These are phyloP conservation scores for Asteroscopus sphinx DNA, from an alignment of 2,888 invertebrate genomes.

Conservation along the genomic window DNA sequence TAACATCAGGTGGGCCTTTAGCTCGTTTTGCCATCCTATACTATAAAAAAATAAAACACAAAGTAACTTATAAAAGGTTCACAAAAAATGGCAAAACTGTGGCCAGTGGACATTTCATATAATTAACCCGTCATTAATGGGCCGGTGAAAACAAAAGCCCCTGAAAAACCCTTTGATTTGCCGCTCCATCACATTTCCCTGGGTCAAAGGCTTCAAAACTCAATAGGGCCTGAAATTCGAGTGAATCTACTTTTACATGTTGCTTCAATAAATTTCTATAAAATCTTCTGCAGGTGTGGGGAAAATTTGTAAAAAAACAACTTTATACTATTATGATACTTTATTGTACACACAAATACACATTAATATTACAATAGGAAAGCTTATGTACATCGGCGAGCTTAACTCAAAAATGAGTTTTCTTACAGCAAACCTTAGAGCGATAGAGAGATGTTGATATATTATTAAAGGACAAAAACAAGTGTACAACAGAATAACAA, in stretches of 20 bases:
- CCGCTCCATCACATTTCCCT: conserved; percentile 84
- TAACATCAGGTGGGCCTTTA: too few relatives aligned
- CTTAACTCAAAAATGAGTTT: too few relatives aligned
- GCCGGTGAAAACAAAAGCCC: conserved; percentile 76
- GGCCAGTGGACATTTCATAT: conserved; percentile 72
- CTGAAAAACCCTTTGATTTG: conserved; percentile 87
- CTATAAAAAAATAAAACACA: conserved; percentile 18
- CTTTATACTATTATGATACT: too few relatives aligned
- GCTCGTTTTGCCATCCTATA: too few relatives aligned
- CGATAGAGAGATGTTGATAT: too few relatives aligned
- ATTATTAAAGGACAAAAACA: too few relatives aligned
- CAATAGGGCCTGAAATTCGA: conserved; percentile 82
- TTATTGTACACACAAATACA: too few relatives aligned
- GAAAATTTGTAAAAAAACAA: conserved; percentile 31
- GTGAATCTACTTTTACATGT: conserved; percentile 62
- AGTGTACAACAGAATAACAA: too few relatives aligned
- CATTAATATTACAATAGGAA: too few relatives aligned
- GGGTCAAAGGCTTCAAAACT: conserved; percentile 80
- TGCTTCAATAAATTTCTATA: conserved; percentile 59
- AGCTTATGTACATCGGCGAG: too few relatives aligned
- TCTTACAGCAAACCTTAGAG: too few relatives aligned
- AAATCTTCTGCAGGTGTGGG: conserved; percentile 45
- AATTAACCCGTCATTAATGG: conserved; percentile 78
- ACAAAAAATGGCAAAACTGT: conserved; percentile 51
- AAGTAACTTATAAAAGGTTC: conserved; percentile 38